Evolutionary conservation across 1,140 invertebrate genomes (phyloP).

Genomic region (Conus ventricosus): DNA sequence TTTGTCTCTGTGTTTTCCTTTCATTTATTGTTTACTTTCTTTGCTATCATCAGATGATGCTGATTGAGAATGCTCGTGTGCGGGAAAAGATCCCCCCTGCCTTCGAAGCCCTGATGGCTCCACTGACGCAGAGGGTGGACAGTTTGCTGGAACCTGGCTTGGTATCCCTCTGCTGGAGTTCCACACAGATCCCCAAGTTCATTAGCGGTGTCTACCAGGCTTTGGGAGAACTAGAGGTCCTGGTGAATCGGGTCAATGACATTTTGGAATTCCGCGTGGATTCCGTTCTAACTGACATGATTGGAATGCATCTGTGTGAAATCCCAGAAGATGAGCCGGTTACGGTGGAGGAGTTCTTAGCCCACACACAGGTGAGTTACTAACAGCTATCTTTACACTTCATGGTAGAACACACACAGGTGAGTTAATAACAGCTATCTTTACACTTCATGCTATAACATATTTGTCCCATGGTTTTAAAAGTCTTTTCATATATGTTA

Average conservation of each 20-base stretch:
- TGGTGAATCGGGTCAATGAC: constrained; percentile 90
- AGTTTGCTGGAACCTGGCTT: constrained; percentile 84
- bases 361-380: constrained; percentile 79
- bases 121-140: constrained; percentile 82
- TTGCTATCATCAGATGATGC: constrained; percentile 65
- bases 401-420: background rate
- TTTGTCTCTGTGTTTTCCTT: background rate
- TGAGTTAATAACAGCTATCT: background rate
- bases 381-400: background rate
- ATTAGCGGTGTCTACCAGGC: constrained; percentile 80
- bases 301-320: constrained; percentile 85
- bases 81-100: constrained; percentile 91
- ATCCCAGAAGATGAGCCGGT: constrained; percentile 87
- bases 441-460: background rate
- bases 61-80: constrained; percentile 79
- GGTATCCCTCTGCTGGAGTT: constrained; percentile 86
- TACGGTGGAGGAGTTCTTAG: constrained; percentile 89
- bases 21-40: background rate
- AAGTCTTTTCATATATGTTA: no score
- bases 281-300: constrained; percentile 89
- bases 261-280: constrained; percentile 93
- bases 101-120: constrained; percentile 89
- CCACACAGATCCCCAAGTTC: constrained; percentile 84
- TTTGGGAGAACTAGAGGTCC: constrained; percentile 87
- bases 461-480: background rate